Evolutionary conservation across 2,113 vertebrate genomes (phyloP).

Genomic region (sheep (Ovis aries)): DNA sequence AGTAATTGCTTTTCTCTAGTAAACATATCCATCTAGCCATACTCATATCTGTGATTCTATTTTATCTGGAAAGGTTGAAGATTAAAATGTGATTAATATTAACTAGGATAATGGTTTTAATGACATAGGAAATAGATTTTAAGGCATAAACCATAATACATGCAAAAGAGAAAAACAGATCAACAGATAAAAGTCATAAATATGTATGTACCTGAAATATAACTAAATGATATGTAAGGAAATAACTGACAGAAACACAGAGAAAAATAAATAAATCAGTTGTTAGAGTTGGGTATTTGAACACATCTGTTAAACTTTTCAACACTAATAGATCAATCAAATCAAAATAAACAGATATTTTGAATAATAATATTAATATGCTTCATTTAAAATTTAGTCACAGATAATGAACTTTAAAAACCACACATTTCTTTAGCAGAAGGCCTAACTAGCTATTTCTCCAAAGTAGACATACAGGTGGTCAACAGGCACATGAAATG

Average conservation of each 20-base stretch:
- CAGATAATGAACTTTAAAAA: background rate
- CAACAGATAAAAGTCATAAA: background rate
- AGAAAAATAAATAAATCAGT: background rate
- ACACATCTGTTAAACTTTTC: background rate
- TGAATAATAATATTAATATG: background rate
- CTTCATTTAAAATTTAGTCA: background rate
- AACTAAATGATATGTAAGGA: background rate
- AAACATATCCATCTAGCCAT: background rate
- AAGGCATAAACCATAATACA: background rate
- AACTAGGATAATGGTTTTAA: background rate
- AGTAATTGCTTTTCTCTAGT: background rate
- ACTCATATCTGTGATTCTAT: background rate
- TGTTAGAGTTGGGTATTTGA: background rate
- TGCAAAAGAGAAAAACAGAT: background rate
- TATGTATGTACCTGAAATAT: background rate
- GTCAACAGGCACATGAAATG: background rate
- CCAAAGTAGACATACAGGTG: background rate
- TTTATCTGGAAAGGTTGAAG: background rate
- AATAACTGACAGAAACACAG: background rate
- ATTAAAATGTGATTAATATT: background rate
- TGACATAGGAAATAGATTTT: background rate
- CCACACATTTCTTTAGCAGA: background rate
- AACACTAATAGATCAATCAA: background rate
- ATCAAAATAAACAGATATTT: background rate
- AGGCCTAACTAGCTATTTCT: background rate